These are phyloP conservation scores for Poeciliopsis paucimaculata DNA, from an alignment of 2,797 vertebrate species.

Conservation along the genomic window DNA sequence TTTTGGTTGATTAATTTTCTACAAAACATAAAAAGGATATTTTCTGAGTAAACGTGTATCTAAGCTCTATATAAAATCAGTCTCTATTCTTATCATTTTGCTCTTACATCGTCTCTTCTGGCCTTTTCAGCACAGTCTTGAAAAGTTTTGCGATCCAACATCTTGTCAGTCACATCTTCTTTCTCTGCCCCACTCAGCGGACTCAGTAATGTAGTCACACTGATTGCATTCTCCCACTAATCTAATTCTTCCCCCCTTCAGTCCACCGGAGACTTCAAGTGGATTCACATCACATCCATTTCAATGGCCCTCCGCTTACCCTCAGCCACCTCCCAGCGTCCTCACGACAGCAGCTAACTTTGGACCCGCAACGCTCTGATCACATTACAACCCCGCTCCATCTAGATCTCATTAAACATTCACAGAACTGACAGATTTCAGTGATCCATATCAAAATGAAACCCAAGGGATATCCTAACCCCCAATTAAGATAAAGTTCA, in stretches of 20 bases:
- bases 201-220: slow-evolving; percentile 71
- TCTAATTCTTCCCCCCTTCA: slow-evolving; percentile 72
- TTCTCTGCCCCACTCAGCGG: slow-evolving; percentile 59
- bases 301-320: slow-evolving; percentile 23
- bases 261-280: slow-evolving; percentile 58
- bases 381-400: slow-evolving; percentile 61
- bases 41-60: background rate
- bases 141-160: slow-evolving; percentile 61
- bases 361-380: slow-evolving; percentile 62
- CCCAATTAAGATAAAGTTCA: slow-evolving; percentile 64
- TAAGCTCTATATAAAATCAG: slow-evolving; percentile 51
- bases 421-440: slow-evolving; percentile 41
- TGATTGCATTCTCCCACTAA: slow-evolving; percentile 76
- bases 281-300: slow-evolving; percentile 69
- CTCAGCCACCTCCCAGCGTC: slow-evolving; percentile 5
- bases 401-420: slow-evolving; percentile 59
- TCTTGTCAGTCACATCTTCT: slow-evolving; percentile 66
- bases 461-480: slow-evolving; percentile 33
- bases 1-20: background rate
- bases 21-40: background rate
- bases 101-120: background rate
- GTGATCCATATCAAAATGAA: slow-evolving; percentile 60
- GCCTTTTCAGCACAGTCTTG: slow-evolving; percentile 29
- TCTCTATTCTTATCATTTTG: slow-evolving; percentile 51
- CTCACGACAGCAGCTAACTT: slow-evolving; percentile 67